These are phyloP conservation scores for Eulemur rubriventer DNA, from an alignment of 2,797 vertebrate species.

Conservation along the genomic window DNA sequence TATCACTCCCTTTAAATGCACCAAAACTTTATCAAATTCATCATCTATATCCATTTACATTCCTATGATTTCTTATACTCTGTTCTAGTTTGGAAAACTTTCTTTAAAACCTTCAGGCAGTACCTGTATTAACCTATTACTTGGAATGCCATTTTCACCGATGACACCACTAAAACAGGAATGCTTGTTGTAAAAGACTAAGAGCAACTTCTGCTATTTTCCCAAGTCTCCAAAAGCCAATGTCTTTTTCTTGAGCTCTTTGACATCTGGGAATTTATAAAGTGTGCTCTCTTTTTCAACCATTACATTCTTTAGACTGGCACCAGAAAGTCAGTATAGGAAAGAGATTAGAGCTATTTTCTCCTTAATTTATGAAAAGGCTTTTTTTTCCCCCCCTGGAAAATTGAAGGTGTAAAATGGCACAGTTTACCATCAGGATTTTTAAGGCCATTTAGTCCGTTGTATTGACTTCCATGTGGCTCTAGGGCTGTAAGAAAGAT, in stretches of 20 bases:
- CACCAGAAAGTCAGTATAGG: slow-evolving; percentile 33
- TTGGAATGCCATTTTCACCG: not conserved
- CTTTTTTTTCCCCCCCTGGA: slow-evolving; percentile 26
- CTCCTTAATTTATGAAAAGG: slow-evolving; percentile 64
- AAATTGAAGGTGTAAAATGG: slow-evolving; percentile 71
- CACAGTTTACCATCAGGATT: slow-evolving; percentile 76
- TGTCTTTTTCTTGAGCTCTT: not conserved
- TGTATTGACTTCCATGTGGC: slow-evolving; percentile 62
- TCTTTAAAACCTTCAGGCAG: not conserved
- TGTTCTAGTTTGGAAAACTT: not conserved
- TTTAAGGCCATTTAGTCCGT: slow-evolving; percentile 73
- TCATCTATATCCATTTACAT: not conserved
- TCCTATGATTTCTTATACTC: slow-evolving; percentile 9
- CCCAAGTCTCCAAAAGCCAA: not conserved
- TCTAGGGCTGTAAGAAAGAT: slow-evolving; percentile 70
- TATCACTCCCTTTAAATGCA: not conserved
- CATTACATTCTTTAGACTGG: slow-evolving; percentile 46
- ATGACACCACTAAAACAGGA: not conserved
- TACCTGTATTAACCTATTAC: not conserved
- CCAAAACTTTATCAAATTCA: not conserved
- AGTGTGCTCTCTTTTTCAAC: slow-evolving; percentile 12
- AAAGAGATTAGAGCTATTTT: slow-evolving; percentile 57
- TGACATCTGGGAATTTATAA: slow-evolving; percentile 40
- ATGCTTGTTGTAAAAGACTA: not conserved
- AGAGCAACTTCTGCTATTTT: not conserved